Evolutionary conservation across 2,113 vertebrate species (phyloP).

Genomic region (Takifugu bimaculatus): DNA sequence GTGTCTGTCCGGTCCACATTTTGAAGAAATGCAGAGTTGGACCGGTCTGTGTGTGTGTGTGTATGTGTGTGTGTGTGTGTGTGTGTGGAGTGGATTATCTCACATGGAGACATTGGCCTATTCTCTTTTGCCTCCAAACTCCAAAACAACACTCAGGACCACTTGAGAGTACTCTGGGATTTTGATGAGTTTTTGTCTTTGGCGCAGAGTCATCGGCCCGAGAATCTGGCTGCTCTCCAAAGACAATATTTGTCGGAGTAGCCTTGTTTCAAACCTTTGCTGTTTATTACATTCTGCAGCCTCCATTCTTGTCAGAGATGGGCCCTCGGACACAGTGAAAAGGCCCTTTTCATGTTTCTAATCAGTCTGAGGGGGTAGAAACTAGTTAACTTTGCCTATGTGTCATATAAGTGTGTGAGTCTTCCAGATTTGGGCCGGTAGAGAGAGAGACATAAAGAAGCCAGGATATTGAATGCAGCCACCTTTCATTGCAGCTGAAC

Average conservation of each 20-base stretch:
- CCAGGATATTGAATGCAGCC: no score
- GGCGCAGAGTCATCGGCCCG: slow-evolving; percentile 64
- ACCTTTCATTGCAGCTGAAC: no score
- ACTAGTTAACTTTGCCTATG: slow-evolving; percentile 36
- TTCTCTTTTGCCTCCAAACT: slow-evolving; percentile 61
- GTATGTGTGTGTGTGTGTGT: slow-evolving; percentile 42
- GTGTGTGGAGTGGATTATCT: slow-evolving; percentile 57
- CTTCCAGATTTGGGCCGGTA: slow-evolving; percentile 12
- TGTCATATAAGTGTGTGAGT: slow-evolving; percentile 56
- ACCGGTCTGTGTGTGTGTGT: slow-evolving; percentile 27
- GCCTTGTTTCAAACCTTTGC: slow-evolving; percentile 68
- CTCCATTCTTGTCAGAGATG: slow-evolving; percentile 36
- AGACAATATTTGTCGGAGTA: slow-evolving; percentile 76
- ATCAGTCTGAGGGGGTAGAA: slow-evolving; percentile 28
- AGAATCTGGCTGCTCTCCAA: slow-evolving; percentile 70
- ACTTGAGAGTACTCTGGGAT: slow-evolving; percentile 69
- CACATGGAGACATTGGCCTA: slow-evolving; percentile 52
- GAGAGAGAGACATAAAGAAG: slow-evolving; percentile 2
- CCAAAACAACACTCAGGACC: slow-evolving; percentile 72
- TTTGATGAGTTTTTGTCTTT: slow-evolving; percentile 66
- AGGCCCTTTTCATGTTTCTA: slow-evolving; percentile 43
- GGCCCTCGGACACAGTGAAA: slow-evolving; percentile 46
- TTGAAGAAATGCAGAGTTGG: slow-evolving; percentile 31
- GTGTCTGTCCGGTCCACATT: slow-evolving; percentile 20
- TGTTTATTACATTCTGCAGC: slow-evolving; percentile 72